Evolutionary conservation across 2,113 vertebrate species (phyloP).

Genomic region (Pollimyrus isidori): DNA sequence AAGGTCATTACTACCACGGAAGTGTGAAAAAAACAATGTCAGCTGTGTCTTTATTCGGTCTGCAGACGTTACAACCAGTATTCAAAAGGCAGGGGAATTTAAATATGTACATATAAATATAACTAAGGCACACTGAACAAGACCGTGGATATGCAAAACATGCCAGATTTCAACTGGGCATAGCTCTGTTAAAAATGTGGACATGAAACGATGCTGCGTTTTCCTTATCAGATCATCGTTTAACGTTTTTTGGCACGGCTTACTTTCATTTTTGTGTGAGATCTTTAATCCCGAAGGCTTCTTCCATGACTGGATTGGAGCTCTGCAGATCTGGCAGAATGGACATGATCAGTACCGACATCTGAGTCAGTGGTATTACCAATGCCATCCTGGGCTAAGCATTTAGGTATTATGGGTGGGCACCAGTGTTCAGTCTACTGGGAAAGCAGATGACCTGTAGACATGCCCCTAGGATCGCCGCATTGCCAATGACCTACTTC

Average conservation of each 20-base stretch:
- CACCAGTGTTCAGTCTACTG: neutral
- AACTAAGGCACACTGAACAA: neutral
- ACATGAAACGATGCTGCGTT: neutral
- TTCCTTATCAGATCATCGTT: neutral
- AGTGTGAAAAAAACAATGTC: neutral
- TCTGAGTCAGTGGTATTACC: neutral
- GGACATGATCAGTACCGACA: neutral
- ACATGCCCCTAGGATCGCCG: neutral
- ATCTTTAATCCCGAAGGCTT: neutral
- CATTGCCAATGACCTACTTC: neutral
- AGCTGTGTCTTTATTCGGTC: slow-evolving; percentile 32
- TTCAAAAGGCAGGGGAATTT: slow-evolving; percentile 26
- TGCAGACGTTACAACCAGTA: slow-evolving; percentile 24
- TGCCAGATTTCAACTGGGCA: neutral
- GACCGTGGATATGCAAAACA: neutral
- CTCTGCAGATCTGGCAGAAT: neutral
- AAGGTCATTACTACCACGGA: neutral
- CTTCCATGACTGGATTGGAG: neutral
- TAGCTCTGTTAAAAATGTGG: neutral
- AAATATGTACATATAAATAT: neutral
- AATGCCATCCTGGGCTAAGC: neutral
- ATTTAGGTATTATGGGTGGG: neutral
- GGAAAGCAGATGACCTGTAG: neutral
- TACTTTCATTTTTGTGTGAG: neutral
- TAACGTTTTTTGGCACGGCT: neutral